Evolutionary conservation across 2,888 invertebrate species (phyloP), one percentile per base, ranked within the genome.

Genomic region (Chloromyia formosa): DNA sequence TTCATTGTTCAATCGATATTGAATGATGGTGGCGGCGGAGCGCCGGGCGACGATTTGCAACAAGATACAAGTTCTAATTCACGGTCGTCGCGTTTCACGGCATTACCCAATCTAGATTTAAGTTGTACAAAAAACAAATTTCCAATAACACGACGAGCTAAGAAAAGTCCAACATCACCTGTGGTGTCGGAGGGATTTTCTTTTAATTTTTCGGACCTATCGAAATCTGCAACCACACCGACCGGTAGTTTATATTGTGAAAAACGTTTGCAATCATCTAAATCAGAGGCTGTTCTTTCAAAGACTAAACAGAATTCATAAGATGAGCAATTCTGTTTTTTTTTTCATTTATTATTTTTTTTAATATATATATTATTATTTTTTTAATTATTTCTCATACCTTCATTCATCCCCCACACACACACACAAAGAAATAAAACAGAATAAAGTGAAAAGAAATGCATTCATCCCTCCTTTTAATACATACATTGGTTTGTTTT

Each of bases 71-170:
- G 27, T 35, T 35, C 27, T 4, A 35, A 35, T 35, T 35, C 7
- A 35, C 27, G 27, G 7, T 35, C 27, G 7, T 35, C 27, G 2
- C 27, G 27, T 35, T 35, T 35, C 27, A 35, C 7, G 7, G 27
- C 27, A 35, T 35, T 35, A 35, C 27, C 27, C 3, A 35, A 35
- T 22, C 82, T 89, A 78, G 88, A 87, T 81, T 84, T 89, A 77
- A 88, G 88, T 77, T 89, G 88, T 82, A 87, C 87, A 78, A 88
- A 88, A 79, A 89, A 89, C 81, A 89, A 88, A 82, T 89, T 89
- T 84, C 89, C 89, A 78, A 88, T 89, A 78, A 86, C 84, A 79
- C 83, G 86, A 64, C 75, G 78, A 42, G 79, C 76, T 35, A 35
- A 35, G 7, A 35, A 35, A 35, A 35, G 27, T 35, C 75, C 78